These are phyloP conservation scores for Drosophila pseudoobscura DNA, from an alignment of 1,140 invertebrate species.

Conservation along the genomic window DNA sequence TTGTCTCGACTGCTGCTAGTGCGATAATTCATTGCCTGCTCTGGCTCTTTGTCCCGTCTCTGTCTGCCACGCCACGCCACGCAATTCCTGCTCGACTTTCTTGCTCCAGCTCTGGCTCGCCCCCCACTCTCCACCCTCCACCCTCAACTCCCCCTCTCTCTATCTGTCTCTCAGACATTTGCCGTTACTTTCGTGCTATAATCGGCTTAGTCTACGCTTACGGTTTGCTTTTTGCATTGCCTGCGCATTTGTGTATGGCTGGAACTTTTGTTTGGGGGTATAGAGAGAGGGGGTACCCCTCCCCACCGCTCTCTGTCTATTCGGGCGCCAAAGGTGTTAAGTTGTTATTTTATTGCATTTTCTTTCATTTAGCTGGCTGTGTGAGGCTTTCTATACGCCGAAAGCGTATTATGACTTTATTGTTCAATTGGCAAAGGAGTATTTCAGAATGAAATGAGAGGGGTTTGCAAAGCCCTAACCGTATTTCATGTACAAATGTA, in stretches of 20 bases:
- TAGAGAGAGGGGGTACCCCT: too few species aligned
- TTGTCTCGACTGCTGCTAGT: constrained; percentile 75
- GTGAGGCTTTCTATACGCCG: constrained; percentile 34
- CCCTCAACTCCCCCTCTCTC: not conserved
- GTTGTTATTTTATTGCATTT: constrained; percentile 67
- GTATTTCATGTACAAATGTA: not conserved
- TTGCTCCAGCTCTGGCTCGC: too few species aligned
- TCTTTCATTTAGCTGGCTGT: constrained; percentile 50
- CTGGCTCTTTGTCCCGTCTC: constrained; percentile 35
- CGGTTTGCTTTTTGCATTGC: constrained; percentile 79
- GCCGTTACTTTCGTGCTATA: constrained; percentile 74
- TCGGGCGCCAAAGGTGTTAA: constrained; percentile 62
- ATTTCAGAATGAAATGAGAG: constrained; percentile 1
- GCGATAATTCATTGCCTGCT: constrained; percentile 77
- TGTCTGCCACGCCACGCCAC: constrained; percentile 50
- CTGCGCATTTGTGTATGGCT: constrained; percentile 63
- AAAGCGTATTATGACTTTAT: constrained; percentile 60
- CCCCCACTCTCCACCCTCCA: constrained; percentile 10
- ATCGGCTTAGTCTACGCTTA: constrained; percentile 80
- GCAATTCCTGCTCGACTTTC: constrained; percentile 56
- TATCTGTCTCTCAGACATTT: constrained; percentile 35
- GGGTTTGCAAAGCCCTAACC: not conserved
- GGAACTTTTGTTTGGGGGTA: not conserved
- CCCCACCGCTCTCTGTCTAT: constrained; percentile 33
- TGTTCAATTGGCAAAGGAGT: constrained; percentile 52